Evolutionary conservation across 2,113 vertebrate species (phyloP), one percentile per base, ranked within the genome.

Genomic region (Psittacula cyanocephala): DNA sequence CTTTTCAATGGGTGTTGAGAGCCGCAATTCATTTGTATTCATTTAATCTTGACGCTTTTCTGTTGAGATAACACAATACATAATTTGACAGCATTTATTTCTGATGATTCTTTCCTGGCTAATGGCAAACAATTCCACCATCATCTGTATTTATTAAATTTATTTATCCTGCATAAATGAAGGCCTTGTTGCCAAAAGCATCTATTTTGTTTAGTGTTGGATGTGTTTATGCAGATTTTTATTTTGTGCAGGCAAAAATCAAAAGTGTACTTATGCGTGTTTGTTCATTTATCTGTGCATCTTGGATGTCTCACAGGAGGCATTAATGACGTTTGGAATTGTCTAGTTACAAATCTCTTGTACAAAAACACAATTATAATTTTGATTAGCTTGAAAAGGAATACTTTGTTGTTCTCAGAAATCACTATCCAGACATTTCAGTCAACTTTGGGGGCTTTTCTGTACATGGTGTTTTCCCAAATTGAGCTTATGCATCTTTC

Each of bases 81-180:
- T 92, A 89, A 97, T 95, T 94, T 97, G 91, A 95, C 88, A 97
- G 64, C 69, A 24, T 95, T 82, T 95, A 46, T 91, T 97, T 96
- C 74, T 85, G 69, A 60, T 84, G 37, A 93, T 75, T 88, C 24
- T 85, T 93, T 25, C 44, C 43, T 47, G 33, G 33, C 69, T 95
- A 90, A 89, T 88, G 68, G 46, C n/a, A 91, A 81, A 33, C 50
- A 67, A 62, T 95, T 92, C 46, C 41, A n/a, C 53, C 43, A 20
- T 94, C 10, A 77, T 92, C 53, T 91, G 25, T 80, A 86, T 91
- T 94, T 92, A 71, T 92, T 95, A 91, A 60, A 67, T 95, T 96
- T 94, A 55, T 67, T 52, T 63, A 64, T 57, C 64, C 91, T 71
- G 78, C 89, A 53, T 87, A 94, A 96, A 80, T 60, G 49, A 94